Percentiles rank a stretch among this genome's conserved stretches.
phyloP scores from a whole-genome alignment of 2,888 invertebrate genomes.

The Drosophila gaucha region DNA sequence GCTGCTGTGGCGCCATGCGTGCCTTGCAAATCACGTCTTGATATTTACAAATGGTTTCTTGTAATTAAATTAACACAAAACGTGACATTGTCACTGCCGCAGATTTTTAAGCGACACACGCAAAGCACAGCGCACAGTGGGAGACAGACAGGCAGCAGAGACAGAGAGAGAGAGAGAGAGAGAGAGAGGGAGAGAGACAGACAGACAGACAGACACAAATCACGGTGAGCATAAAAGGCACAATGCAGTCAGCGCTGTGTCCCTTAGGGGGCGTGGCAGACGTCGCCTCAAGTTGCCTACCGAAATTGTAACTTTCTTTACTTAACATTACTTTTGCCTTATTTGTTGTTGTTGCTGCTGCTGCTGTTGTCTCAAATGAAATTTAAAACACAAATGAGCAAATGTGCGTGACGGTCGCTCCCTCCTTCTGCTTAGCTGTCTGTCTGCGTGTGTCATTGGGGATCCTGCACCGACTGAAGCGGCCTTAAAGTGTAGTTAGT shows the following conservation, averaged over 20 bases:
- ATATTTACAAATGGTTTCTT: constrained; percentile 80
- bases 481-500: constrained; percentile 63
- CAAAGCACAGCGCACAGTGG: constrained; percentile 7
- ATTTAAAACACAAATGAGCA: constrained; percentile 78
- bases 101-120: constrained; percentile 71
- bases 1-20: constrained; percentile 45
- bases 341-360: constrained; percentile 15
- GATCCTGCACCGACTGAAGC: constrained; percentile 38
- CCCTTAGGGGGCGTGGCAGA: constrained; percentile 46
- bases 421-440: constrained; percentile 15
- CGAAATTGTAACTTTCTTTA: constrained; percentile 69
- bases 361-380: constrained; percentile 63
- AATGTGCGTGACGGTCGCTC: constrained; percentile 67
- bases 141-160: not conserved
- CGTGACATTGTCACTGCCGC: constrained; percentile 78
- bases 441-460: constrained; percentile 56
- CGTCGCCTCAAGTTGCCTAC: constrained; percentile 49
- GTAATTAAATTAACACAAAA: constrained; percentile 80
- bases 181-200: not conserved
- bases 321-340: constrained; percentile 50
- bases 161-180: not conserved
- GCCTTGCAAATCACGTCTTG: constrained; percentile 76
- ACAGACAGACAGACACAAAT: constrained; percentile 44
- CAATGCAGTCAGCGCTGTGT: constrained; percentile 40
- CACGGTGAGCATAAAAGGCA: constrained; percentile 56